Evolutionary conservation across 2,888 invertebrate species (phyloP).

Genomic region (Mesoligia furuncula): DNA sequence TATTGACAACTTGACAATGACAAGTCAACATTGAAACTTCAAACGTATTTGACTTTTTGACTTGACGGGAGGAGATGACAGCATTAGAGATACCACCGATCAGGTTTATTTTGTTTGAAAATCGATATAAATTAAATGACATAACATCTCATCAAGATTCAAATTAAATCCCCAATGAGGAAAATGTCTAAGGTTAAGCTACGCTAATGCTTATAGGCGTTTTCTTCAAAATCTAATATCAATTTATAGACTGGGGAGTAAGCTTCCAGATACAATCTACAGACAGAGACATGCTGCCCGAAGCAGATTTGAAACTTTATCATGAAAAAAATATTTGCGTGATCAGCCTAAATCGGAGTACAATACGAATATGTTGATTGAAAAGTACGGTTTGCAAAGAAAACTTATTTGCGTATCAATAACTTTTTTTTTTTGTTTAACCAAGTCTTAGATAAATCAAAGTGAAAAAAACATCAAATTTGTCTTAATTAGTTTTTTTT

Average conservation of each 20-base stretch:
- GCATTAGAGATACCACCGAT: background rate
- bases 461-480: too few species aligned
- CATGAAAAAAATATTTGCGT: background rate
- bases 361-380: too few species aligned
- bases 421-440: too few species aligned
- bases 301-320: background rate
- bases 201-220: background rate
- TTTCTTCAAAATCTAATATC: background rate
- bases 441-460: too few species aligned
- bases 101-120: too few species aligned
- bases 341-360: too few species aligned
- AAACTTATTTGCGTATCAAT: too few species aligned
- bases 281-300: background rate
- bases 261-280: background rate
- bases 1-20: background rate
- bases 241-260: background rate
- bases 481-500: too few species aligned
- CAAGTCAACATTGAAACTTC: slow-evolving; percentile 9
- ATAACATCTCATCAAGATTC: background rate
- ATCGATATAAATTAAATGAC: background rate
- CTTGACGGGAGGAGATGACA: background rate
- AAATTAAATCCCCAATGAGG: background rate
- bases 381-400: too few species aligned
- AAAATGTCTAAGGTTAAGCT: background rate
- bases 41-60: background rate